Base-by-base conservation (phyloP, 2,888 invertebrate species). In the Dynastes maya region DNA sequence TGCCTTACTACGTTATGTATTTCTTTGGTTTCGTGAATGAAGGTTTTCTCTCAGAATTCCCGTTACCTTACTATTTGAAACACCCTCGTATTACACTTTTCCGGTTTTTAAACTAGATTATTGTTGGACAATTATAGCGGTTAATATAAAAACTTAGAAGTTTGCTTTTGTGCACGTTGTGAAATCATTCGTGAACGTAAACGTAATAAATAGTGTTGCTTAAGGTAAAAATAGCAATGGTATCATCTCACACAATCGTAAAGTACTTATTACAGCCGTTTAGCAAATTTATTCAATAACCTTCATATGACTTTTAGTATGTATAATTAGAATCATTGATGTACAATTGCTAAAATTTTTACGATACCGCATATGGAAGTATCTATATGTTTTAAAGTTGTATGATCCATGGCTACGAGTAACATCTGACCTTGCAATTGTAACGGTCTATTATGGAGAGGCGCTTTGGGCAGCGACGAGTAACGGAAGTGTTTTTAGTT, bases 401-500 rank as follows among this genome's bases (percentile, higher is more conserved):
- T 51, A n/a, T 58, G n/a, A n/a, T 16, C 37, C 32, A 37, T 55
- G 32, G 58, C 32, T n/a, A 71, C 37, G 32, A 71, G 22, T 71
- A 37, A 37, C 58, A 55, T 71, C 55, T 71, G 71, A 71, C 71
- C 71, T 71, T 71, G 71, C 71, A 22, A 55, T 58, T 22, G 6
- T 71, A 71, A 71, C 71, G 71, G 71, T 71, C 58, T 37, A 58
- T 9, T 22, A 49, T 11, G 49, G 22, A 16, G 3, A 49, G 71
- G 37, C 71, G 32, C n/a, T 22, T 71, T 37, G 58, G 13, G 58
- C n/a, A 40, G 37, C 16, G n/a, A 40, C 49, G 45, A 58, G 22
- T 71, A 71, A 71, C 71, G 71, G 71, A 71, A 71, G 16, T 37
- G 58, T 58, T 71, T 71, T 71, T 55, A 58, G 55, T 71, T 55